Conservation (phyloP, 2,888 invertebrate species). For the Leptarthrus brevirostris region DNA sequence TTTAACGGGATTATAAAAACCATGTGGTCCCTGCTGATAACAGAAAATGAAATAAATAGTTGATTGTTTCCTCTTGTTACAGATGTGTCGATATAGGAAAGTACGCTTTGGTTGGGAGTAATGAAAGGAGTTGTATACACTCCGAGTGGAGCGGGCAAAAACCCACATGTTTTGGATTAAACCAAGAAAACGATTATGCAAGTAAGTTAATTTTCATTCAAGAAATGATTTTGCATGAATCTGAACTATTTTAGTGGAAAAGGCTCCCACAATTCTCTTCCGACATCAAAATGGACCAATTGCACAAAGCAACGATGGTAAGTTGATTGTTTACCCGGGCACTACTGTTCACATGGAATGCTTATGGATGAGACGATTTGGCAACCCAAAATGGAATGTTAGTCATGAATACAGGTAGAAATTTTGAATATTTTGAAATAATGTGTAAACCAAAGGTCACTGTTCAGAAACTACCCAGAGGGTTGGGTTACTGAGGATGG, state of each 20-base stretch:
- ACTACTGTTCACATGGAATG: constrained; percentile 90
- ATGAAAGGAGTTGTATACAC: constrained; percentile 77
- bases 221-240: no score
- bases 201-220: constrained; percentile 72
- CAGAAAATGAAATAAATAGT: constrained; percentile 2
- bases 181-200: constrained; percentile 88
- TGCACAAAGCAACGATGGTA: constrained; percentile 87
- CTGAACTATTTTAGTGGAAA: no score
- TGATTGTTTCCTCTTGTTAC: constrained; percentile 44
- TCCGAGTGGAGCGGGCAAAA: constrained; percentile 85
- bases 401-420: constrained; percentile 72
- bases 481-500: constrained; percentile 87
- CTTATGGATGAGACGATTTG: constrained; percentile 86
- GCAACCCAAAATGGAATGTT: constrained; percentile 86
- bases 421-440: not conserved
- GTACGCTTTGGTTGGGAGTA: constrained; percentile 82
- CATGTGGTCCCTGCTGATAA: constrained; percentile 23
- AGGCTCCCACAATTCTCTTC: constrained; percentile 86
- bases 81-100: constrained; percentile 90
- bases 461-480: constrained; percentile 75
- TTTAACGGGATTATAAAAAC: not conserved
- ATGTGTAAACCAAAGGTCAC: constrained; percentile 39
- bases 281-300: constrained; percentile 85
- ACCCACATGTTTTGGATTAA: constrained; percentile 83
- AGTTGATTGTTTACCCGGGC: constrained; percentile 86